phyloP scores from a whole-genome alignment of 2,113 vertebrate genomes.

The Cygnus buccinator region DNA sequence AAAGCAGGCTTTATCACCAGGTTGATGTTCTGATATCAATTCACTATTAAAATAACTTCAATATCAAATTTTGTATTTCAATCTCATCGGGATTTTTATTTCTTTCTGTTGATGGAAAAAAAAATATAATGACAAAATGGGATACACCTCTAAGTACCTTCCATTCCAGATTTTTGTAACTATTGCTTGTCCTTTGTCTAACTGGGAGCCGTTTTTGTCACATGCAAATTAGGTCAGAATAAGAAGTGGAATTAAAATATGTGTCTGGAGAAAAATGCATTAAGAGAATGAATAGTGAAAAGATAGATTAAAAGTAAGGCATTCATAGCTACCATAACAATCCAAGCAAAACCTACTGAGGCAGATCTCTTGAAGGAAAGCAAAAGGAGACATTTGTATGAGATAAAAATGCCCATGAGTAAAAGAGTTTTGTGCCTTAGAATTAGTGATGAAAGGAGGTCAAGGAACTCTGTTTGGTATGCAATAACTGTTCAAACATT shows the following conservation, averaged over 20 bases:
- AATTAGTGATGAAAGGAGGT: conserved; percentile 31
- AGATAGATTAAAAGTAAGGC: background rate
- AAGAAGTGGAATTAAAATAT: background rate
- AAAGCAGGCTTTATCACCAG: background rate
- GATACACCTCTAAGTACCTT: background rate
- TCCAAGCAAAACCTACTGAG: background rate
- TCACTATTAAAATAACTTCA: no score
- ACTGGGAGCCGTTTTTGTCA: background rate
- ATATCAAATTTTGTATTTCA: background rate
- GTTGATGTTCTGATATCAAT: background rate
- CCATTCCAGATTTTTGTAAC: background rate
- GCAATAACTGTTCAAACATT: conserved; percentile 37
- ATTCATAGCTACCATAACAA: background rate
- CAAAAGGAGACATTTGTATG: background rate
- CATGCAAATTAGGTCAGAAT: conserved; percentile 7
- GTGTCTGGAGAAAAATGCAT: background rate
- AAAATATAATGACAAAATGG: background rate
- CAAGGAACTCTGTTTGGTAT: conserved; percentile 29
- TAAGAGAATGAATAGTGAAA: background rate
- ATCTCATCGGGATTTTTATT: background rate
- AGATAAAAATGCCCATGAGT: conserved; percentile 23
- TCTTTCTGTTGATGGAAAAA: background rate
- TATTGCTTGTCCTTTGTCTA: background rate
- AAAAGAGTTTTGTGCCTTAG: background rate
- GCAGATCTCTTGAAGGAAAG: background rate